Base-by-base conservation (phyloP, 2,113 vertebrate species). In the Spheniscus mendiculus region DNA sequence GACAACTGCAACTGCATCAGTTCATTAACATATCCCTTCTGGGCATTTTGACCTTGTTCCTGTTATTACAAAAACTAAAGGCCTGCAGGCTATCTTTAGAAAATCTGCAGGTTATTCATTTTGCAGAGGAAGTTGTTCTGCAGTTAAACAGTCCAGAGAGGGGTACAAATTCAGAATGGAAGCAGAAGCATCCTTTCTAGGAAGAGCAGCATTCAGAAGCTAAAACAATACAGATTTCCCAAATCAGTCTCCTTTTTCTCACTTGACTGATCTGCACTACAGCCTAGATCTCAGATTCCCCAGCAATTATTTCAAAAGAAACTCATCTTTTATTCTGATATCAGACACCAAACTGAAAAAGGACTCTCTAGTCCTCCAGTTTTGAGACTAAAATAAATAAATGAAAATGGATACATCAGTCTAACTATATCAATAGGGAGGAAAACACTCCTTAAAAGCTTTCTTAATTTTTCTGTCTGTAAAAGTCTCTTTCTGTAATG, bases 11-110 rank as follows among this genome's bases (percentile, higher is more conserved):
- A 52, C 16, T 3, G 2, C 44, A 77, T 38, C 62, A 8, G 0
- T n/a, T 92, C 44, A 91, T 93, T 95, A 87, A 30, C 83, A 96
- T 94, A 94, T 69, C 17, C 56, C 63, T 19, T 84, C 71, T 82
- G 87, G 65, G 25, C 20, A 22, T 81, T 93, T 84, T 87, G 91
- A 87, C 83, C 81, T 96, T 82, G 30, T 30, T 70, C 40, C 36
- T 94, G 27, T 15, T 81, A 10, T 74, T 79, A 81, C 26, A 84
- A 87, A 93, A 79, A 25, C 19, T 50, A 29, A 67, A 95, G 25
- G 26, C 27, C 52, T 4, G 0, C 25, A 49, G 72, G 8, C 22
- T 92, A 55, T 83, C 70, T 90, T 94, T 93, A 92, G 79, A 83
- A 89, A 71, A 6, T 82, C 27, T 92, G 71, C 40, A 65, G n/a